Evolutionary conservation across 92 coral and sea anemone genomes (phyloP), one percentile per base, ranked within the genome.

Genomic region (Phenganax subtilis): DNA sequence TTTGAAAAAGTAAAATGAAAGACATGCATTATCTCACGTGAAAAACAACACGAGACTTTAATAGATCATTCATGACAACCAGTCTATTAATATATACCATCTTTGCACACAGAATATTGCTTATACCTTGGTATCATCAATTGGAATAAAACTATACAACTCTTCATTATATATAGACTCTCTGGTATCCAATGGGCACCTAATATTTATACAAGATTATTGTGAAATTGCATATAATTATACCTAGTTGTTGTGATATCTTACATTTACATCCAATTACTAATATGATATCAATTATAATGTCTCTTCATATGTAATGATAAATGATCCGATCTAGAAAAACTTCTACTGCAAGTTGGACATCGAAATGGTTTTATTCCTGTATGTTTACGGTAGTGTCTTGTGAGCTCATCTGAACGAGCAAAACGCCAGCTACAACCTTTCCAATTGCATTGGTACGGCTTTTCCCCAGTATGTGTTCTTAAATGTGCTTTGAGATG

Each of bases 341-440:
- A 96, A 65, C 99, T 96, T 10, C 99, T 89, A 60, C 93, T 97
- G 63, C 97, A 96, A 0, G 99, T 96, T 0, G 99, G 89, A 84
- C 99, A 96, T 87, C 93, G 90, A 82, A 96, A 96, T 6, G 99
- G 99, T 71, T 96, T 96, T 8, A 96, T 90, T 0, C 99, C 99
- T 12, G 99, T 92, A 75, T 96, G 99, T 70, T 96, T 96, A 28
- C 99, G 89, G 75, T 96, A 96, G 75, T 96, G 99, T 51, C 99
- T 85, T 10, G 99, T 96, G 29, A 96, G 88, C 83, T 96, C 99
- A 68, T 96, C 99, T 3, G 99, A 96, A n/a, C 99, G 89, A 7
- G 99, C 99, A 81, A 96, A 96, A 55, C 99, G 84, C 99, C 99
- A 96, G 10, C 92, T 88, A 51, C 99, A 96, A 54, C 93, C 99